These are phyloP conservation scores for Glossophaga mutica DNA, from an alignment of 2,797 vertebrate species.

Conservation along the genomic window DNA sequence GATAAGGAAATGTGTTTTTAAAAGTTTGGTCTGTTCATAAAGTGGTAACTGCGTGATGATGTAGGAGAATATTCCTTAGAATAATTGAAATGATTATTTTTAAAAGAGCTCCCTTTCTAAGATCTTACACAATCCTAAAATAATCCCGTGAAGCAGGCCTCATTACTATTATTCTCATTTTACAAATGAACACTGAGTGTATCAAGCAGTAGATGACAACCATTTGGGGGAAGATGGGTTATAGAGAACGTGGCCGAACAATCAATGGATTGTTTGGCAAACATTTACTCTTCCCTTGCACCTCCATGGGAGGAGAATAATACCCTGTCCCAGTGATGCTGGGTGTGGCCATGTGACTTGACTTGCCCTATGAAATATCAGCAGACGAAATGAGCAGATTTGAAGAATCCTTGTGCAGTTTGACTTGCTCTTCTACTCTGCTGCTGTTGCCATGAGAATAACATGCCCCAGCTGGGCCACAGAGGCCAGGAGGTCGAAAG, in stretches of 20 bases:
- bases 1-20: not conserved
- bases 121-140: not conserved
- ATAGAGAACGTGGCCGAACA: not conserved
- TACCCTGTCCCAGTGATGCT: not conserved
- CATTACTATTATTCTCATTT: not conserved
- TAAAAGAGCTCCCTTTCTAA: not conserved
- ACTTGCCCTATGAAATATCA: not conserved
- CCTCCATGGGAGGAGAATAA: not conserved
- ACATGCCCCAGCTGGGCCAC: no score
- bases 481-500: not conserved
- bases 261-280: not conserved
- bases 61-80: not conserved
- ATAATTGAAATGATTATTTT: not conserved
- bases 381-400: not conserved
- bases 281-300: not conserved
- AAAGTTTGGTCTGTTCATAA: not conserved
- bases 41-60: not conserved
- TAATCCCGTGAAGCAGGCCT: not conserved
- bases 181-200: not conserved
- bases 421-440: not conserved
- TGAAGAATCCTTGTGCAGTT: not conserved
- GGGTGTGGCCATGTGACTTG: not conserved
- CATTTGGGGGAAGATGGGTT: not conserved
- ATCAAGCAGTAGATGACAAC: not conserved
- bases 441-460: not conserved